phyloP scores from a whole-genome alignment of 2,888 invertebrate genomes.

The Gordius sp. region DNA sequence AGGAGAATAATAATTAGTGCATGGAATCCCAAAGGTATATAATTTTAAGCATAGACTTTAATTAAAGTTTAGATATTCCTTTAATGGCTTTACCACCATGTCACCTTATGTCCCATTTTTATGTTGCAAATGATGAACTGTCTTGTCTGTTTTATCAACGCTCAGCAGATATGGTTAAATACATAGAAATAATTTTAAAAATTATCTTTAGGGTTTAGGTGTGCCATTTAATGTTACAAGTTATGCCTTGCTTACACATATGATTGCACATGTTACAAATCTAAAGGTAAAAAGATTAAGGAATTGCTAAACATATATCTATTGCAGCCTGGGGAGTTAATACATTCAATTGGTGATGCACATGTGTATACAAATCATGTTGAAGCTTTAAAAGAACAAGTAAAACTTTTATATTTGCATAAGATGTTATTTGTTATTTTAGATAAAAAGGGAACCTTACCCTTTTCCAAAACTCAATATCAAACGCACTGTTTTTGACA shows the following conservation, averaged over 20 bases:
- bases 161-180: constrained; percentile 67
- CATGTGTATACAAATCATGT: constrained; percentile 76
- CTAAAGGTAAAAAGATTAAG: constrained; percentile 39
- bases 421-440: constrained; percentile 20
- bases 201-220: constrained; percentile 39
- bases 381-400: constrained; percentile 51
- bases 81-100: constrained; percentile 89
- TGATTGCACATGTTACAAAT: constrained; percentile 80
- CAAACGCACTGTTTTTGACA: constrained; percentile 40
- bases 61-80: constrained; percentile 38
- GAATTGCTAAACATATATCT: constrained; percentile 20
- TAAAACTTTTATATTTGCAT: constrained; percentile 21
- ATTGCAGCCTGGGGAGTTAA: constrained; percentile 69
- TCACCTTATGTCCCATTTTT: constrained; percentile 77
- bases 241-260: constrained; percentile 65
- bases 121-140: constrained; percentile 49
- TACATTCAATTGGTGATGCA: constrained; percentile 76
- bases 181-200: constrained; percentile 10
- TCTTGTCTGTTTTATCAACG: constrained; percentile 78
- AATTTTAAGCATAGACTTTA: constrained; percentile 15
- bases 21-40: constrained; percentile 52
- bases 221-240: constrained; percentile 95
- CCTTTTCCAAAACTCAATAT: constrained; percentile 46
- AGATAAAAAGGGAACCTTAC: constrained; percentile 26
- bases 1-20: constrained; percentile 68